Conservation (phyloP, 2,113 vertebrate species). For the Coryphaenoides rupestris region DNA sequence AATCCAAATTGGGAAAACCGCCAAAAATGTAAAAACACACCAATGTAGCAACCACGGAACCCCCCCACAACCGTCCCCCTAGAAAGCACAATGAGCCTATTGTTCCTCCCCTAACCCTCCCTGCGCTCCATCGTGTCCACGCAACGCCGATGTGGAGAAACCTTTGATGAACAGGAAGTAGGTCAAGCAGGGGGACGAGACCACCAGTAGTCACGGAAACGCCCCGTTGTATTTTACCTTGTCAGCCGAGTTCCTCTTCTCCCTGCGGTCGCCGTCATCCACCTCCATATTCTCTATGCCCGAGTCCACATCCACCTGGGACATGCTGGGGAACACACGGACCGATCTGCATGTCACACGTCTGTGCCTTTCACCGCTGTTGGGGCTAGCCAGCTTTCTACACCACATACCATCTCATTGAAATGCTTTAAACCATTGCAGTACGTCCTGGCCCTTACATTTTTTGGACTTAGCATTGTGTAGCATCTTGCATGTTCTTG, state of each 20-base stretch:
- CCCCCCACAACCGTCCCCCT: constrained; percentile 1
- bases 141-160: not conserved
- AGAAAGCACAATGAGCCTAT: constrained; percentile 8
- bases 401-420: not conserved
- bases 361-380: not conserved
- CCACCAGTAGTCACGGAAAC: not conserved
- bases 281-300: constrained; percentile 99
- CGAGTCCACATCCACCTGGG: constrained; percentile 99
- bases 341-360: not conserved
- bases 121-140: not conserved
- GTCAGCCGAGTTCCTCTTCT: constrained; percentile 90
- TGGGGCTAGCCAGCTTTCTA: not conserved
- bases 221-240: constrained; percentile 76
- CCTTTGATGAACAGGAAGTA: constrained; percentile 10
- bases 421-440: no score
- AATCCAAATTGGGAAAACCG: not conserved
- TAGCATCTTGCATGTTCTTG: no score
- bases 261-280: constrained; percentile 92
- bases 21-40: not conserved
- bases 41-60: constrained; percentile 2
- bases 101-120: no score
- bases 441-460: no score
- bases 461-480: no score
- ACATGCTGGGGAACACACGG: constrained; percentile 79
- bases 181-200: not conserved